Percentiles rank a stretch among this genome's conserved stretches.
phyloP scores from a whole-genome alignment of 1,140 invertebrate species.

The Dendrolimus punctatus region DNA sequence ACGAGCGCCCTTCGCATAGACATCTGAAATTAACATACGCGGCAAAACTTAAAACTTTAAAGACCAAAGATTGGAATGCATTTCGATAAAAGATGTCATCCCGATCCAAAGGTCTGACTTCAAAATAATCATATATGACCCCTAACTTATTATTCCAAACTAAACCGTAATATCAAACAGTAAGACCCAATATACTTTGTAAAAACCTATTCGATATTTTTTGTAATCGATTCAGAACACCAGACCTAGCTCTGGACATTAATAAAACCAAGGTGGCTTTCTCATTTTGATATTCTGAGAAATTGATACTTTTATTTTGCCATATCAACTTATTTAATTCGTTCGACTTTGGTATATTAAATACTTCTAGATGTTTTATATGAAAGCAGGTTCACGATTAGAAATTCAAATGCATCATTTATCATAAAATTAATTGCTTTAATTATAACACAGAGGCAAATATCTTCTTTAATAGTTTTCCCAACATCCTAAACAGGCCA shows the following conservation, averaged over 20 bases:
- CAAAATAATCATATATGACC: slow-evolving; percentile 34
- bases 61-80: slow-evolving; percentile 60
- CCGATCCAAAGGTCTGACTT: slow-evolving; percentile 51
- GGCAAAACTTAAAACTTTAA: slow-evolving; percentile 43
- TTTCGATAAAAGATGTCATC: slow-evolving; percentile 69
- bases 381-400: too few relatives aligned
- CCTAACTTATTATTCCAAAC: slow-evolving; percentile 17
- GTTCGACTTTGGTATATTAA: too few relatives aligned
- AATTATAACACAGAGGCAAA: too few relatives aligned
- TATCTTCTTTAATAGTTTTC: too few relatives aligned
- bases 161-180: slow-evolving; percentile 15
- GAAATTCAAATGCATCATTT: too few relatives aligned
- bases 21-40: slow-evolving; percentile 14
- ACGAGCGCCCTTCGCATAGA: slow-evolving; percentile 2
- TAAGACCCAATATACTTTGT: slow-evolving; percentile 25
- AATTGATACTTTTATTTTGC: slow-evolving; percentile 24
- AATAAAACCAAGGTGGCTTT: slow-evolving; percentile 54
- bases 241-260: slow-evolving; percentile 66
- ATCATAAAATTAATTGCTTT: too few relatives aligned
- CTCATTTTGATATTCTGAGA: slow-evolving; percentile 46
- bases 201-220: slow-evolving; percentile 31
- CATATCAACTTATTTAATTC: too few relatives aligned
- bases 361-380: too few relatives aligned
- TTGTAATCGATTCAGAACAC: slow-evolving; percentile 43
- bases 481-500: too few relatives aligned